Percentiles rank a stretch among this genome's conserved stretches.
Evolutionary conservation across 1,140 invertebrate species (phyloP).

Genomic region (Nebria ingens): DNA sequence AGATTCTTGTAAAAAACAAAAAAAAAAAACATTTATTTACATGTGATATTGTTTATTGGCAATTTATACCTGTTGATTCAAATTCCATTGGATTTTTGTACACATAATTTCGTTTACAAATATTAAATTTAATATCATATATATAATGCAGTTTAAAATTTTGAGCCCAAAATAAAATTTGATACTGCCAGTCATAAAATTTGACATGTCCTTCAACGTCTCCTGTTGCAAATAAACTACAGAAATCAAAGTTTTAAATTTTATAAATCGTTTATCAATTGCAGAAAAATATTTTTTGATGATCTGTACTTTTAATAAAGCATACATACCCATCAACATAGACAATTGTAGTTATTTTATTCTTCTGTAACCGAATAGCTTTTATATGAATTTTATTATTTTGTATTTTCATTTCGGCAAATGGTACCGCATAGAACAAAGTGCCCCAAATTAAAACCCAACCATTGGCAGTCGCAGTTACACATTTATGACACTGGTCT

Average conservation of each 20-base stretch:
- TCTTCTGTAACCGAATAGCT: conserved; percentile 20
- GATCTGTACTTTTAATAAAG: no score
- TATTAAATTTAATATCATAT: no score
- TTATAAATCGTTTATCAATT: neutral
- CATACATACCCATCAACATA: conserved; percentile 20
- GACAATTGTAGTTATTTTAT: no score
- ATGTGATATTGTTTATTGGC: neutral
- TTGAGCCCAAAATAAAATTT: neutral
- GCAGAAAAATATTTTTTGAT: no score
- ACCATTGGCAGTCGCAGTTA: conserved; percentile 25
- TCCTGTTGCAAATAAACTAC: neutral
- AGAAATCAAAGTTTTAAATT: neutral
- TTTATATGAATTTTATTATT: conserved; percentile 20
- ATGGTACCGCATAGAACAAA: neutral
- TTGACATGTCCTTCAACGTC: neutral
- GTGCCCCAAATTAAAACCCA: neutral
- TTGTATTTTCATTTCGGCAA: neutral
- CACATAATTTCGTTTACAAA: neutral
- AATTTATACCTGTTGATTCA: neutral
- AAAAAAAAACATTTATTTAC: neutral
- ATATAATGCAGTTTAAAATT: neutral
- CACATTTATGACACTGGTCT: conserved; percentile 14
- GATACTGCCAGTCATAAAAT: neutral
- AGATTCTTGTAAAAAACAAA: neutral
- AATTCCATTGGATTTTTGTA: no score